Conservation (phyloP, 2,888 invertebrate species). For the Mythimna albipuncta region DNA sequence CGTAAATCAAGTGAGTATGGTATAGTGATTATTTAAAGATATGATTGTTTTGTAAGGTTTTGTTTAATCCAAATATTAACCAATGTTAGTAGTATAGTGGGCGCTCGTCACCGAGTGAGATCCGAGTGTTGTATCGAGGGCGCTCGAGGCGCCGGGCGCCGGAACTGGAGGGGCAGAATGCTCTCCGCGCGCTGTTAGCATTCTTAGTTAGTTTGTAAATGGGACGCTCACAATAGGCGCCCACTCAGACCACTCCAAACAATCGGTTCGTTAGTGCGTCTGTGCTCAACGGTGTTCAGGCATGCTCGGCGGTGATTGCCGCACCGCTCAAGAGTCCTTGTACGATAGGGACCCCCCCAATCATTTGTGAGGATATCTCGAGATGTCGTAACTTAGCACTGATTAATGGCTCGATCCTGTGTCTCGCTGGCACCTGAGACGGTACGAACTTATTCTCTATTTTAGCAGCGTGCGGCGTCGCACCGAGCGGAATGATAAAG, state of each 20-base stretch:
- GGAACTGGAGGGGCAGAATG: neutral
- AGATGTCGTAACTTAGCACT: slow-evolving; percentile 11
- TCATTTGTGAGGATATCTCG: slow-evolving; percentile 3
- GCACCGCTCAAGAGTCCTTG: slow-evolving; percentile 19
- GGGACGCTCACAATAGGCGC: slow-evolving; percentile 35
- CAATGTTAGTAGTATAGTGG: too few relatives aligned
- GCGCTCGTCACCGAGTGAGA: slow-evolving; percentile 10
- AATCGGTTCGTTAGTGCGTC: slow-evolving; percentile 36
- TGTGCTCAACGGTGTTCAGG: neutral
- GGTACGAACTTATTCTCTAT: neutral
- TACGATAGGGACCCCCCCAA: slow-evolving; percentile 1
- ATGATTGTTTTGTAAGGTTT: neutral
- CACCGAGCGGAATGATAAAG: too few relatives aligned
- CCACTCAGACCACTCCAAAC: slow-evolving; percentile 34
- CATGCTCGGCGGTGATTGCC: slow-evolving; percentile 10
- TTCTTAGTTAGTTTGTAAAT: slow-evolving; percentile 46
- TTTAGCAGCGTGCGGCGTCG: neutral
- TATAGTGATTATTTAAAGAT: neutral
- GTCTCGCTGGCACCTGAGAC: too few relatives aligned
- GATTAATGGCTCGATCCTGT: neutral
- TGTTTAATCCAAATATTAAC: too few relatives aligned
- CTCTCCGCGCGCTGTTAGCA: slow-evolving; percentile 13
- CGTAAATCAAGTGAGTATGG: neutral
- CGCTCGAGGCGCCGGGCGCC: slow-evolving; percentile 8
- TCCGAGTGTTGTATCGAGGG: slow-evolving; percentile 37